Conservation (phyloP, 2,113 vertebrate genomes). For the Brachypodius melanocephalos region DNA sequence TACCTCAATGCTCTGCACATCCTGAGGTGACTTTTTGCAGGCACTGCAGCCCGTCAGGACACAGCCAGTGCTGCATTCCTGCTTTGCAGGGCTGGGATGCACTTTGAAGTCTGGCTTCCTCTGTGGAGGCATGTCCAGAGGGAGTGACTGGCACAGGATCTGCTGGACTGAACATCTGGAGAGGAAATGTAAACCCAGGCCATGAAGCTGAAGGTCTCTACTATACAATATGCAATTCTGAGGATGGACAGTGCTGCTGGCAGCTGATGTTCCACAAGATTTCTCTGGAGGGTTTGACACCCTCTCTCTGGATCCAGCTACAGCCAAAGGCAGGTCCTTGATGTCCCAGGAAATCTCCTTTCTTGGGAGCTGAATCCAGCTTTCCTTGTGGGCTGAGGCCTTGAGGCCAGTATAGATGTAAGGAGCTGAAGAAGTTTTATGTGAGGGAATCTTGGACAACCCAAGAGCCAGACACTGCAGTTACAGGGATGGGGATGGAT, state of each 20-base stretch:
- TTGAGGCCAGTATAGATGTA: background rate
- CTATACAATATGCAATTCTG: background rate
- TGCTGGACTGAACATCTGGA: background rate
- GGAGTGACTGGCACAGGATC: background rate
- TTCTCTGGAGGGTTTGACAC: background rate
- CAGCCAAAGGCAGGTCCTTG: background rate
- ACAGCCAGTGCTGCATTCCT: background rate
- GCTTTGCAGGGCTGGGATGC: background rate
- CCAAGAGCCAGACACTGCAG: background rate
- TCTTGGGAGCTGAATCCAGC: background rate
- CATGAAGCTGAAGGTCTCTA: background rate
- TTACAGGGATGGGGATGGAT: background rate
- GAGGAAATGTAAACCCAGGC: background rate
- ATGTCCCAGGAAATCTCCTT: background rate
- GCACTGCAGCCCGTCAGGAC: background rate
- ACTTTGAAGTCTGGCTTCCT: slow-evolving; percentile 3
- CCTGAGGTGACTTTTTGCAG: background rate
- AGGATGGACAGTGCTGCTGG: background rate
- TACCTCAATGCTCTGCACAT: background rate
- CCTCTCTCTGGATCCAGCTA: background rate
- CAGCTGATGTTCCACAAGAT: background rate
- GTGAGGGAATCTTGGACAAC: background rate
- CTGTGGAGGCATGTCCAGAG: background rate
- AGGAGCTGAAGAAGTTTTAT: background rate
- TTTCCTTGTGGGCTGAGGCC: background rate